Conservation (phyloP, 2,888 invertebrate genomes). For the Acanthosepion esculentum region DNA sequence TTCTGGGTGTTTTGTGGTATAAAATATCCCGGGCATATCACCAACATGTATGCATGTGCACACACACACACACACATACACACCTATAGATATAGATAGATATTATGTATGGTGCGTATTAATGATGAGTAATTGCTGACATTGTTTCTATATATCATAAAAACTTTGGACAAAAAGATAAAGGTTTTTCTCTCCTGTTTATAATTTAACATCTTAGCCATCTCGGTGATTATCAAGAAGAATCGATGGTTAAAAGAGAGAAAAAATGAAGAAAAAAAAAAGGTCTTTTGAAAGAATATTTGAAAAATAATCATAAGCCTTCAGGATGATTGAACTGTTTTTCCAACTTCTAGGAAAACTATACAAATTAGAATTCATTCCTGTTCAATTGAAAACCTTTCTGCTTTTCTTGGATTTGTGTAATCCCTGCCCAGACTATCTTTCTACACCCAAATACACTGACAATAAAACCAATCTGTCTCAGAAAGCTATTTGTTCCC, state of each 20-base stretch:
- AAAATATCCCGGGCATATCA: too few species aligned
- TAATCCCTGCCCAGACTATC: not conserved
- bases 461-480: not conserved
- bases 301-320: not conserved
- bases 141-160: too few species aligned
- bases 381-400: not conserved
- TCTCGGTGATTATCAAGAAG: not conserved
- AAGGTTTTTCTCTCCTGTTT: not conserved
- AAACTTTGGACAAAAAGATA: too few species aligned
- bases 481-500: not conserved
- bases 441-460: not conserved
- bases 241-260: not conserved
- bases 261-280: not conserved
- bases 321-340: not conserved
- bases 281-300: not conserved
- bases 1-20: too few species aligned
- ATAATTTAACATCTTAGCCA: not conserved
- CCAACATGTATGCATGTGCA: too few species aligned
- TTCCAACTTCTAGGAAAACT: not conserved
- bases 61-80: too few species aligned
- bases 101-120: too few species aligned
- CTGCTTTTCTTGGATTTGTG: not conserved
- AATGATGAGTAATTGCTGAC: too few species aligned
- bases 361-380: not conserved
- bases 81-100: too few species aligned